Evolutionary conservation across 30 jellyfish, hydroid and myxozoan species (phyloP), one percentile per base, ranked within the genome.

Genomic region (Clytia hemisphaerica): DNA sequence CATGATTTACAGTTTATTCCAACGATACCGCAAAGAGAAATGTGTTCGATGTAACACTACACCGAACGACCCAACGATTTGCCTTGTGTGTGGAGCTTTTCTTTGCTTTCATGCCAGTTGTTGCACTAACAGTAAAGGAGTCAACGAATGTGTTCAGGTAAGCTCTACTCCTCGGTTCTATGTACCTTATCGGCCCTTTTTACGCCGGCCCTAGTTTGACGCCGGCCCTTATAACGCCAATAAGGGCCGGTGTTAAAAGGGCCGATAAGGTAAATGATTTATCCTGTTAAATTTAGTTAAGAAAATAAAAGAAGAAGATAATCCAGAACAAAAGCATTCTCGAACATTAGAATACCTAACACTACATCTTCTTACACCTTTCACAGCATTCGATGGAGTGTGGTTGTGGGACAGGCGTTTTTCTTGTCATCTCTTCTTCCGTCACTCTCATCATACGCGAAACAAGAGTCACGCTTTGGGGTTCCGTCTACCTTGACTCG

Each of bases 391-490:
- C 98, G 4, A 26, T 72, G 46, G 73, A 67, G 2, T 89, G 98
- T 50, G 98, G 98, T 32, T 79, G 87, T 80, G 95, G 98, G 2
- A 89, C 98, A 33, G 93, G 98, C 25, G 67, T 89, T 21, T 89
- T 89, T 59, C 76, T 89, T 27, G 84, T 67, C 79, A 72, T 89
- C 19, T 81, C 95, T 31, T 75, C 95, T n/a, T 89, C 98, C 25
- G 73, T 80, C 29, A 67, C 79, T 22, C 73, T 80, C 25, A 61
- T 89, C 0, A 81, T 89, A 21, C 48, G 98, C 61, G 65, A 75
- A 12, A 93, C 76, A 53, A 50, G 98, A 45, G 95, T 62, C 15
- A 35, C 88, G 51, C 22, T 75, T 3, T 89, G 98, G 98, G 98
- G 98, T 21, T 89, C 98, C 2, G 94, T 89, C 16, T 89, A 89